Percentiles rank a stretch among this genome's conserved stretches.
Conservation (phyloP, 2,888 invertebrate species). For the Aplocera efformata region DNA sequence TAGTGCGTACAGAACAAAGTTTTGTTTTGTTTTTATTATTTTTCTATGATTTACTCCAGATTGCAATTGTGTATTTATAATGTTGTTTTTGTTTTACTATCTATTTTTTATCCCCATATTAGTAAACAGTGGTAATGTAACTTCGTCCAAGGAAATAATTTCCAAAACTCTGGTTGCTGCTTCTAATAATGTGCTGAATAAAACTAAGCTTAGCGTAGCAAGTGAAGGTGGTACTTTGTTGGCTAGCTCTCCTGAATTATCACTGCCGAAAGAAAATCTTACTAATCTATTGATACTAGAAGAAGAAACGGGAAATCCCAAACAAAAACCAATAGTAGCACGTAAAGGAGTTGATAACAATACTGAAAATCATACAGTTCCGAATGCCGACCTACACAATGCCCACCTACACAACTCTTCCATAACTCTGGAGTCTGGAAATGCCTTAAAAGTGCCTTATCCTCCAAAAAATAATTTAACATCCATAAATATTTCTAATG, state of each 20-base stretch:
- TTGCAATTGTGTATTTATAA: constrained; percentile 4
- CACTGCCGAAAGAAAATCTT: constrained; percentile 43
- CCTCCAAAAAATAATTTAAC: no score
- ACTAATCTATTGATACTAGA: constrained; percentile 39
- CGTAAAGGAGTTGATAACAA: constrained; percentile 46
- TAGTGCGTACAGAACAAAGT: no score
- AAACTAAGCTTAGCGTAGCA: constrained; percentile 37
- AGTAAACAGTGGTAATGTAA: constrained; percentile 13
- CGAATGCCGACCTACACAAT: constrained; percentile 12
- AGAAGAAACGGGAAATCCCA: constrained; percentile 45
- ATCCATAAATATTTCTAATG: neutral
- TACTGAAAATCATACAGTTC: constrained; percentile 12
- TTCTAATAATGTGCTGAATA: constrained; percentile 24
- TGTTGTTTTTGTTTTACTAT: constrained; percentile 9
- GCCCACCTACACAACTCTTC: neutral
- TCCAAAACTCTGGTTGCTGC: neutral
- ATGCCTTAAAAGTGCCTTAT: neutral
- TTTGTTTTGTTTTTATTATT: neutral
- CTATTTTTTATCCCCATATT: constrained; percentile 7
- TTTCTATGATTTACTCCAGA: neutral
- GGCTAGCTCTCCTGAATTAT: constrained; percentile 35
- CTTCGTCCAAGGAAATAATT: constrained; percentile 2
- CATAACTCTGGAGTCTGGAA: neutral
- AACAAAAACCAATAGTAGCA: constrained; percentile 39
- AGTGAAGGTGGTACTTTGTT: constrained; percentile 56